Conservation (phyloP, 1,140 invertebrate species). For the Drosophila melanogaster region Release_6_plus_ISO1_MT NT_033779.5:12190001-12190500, state of each 20-base stretch:
- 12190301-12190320: constrained; percentile 74
- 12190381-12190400: neutral
- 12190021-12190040: constrained; percentile 40
- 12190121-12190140: constrained; percentile 69
- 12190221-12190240: constrained; percentile 17
- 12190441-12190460: constrained; percentile 68
- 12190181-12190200: constrained; percentile 41
- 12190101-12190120: constrained; percentile 24
- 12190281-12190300: constrained; percentile 82
- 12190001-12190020: constrained; percentile 77
- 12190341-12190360: constrained; percentile 65
- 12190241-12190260: constrained; percentile 9
- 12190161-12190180: constrained; percentile 13
- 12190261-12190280: constrained; percentile 59
- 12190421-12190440: constrained; percentile 12
- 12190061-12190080: constrained; percentile 83
- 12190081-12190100: constrained; percentile 69
- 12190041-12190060: constrained; percentile 70
- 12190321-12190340: constrained; percentile 80
- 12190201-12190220: constrained; percentile 63
- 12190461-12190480: constrained; percentile 73
- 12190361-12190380: constrained; percentile 10
- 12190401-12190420: neutral
- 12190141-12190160: constrained; percentile 68
- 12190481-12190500: constrained; percentile 46